Evolutionary conservation across 2,797 vertebrate species (phyloP).

Genomic region (Threskiornis aethiopicus): DNA sequence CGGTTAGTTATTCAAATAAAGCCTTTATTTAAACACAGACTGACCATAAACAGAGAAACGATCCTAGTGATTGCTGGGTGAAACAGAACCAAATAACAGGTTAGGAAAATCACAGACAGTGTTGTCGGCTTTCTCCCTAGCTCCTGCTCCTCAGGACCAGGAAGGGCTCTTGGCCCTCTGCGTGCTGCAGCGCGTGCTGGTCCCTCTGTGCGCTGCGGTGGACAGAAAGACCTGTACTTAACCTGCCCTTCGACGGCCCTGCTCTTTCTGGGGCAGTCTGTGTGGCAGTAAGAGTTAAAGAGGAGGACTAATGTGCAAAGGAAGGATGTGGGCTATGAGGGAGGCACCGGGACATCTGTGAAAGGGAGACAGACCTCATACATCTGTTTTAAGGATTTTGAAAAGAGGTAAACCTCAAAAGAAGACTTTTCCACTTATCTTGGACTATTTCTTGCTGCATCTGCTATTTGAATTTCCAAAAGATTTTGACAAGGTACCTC

Average conservation of each 20-base stretch:
- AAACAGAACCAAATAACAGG: neutral
- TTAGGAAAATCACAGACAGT: neutral
- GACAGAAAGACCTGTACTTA: neutral
- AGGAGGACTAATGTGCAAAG: neutral
- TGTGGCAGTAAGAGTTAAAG: neutral
- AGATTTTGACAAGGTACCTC: neutral
- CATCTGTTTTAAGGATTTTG: neutral
- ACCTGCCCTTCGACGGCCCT: neutral
- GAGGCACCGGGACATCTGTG: neutral
- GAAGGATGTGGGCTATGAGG: neutral
- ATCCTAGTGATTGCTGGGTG: neutral
- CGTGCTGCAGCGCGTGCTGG: accelerated
- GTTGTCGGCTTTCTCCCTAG: neutral
- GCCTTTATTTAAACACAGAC: neutral
- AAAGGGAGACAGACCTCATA: neutral
- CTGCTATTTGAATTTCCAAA: neutral
- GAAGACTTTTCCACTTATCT: neutral
- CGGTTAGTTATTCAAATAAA: neutral
- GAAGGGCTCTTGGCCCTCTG: neutral
- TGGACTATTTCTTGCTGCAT: neutral
- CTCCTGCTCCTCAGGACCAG: neutral
- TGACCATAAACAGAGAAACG: neutral
- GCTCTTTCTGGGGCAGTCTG: neutral
- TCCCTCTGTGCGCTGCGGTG: neutral
- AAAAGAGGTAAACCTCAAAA: neutral